Base-by-base conservation (phyloP, 2,797 vertebrate genomes). In the Anguilla pacifica region DNA sequence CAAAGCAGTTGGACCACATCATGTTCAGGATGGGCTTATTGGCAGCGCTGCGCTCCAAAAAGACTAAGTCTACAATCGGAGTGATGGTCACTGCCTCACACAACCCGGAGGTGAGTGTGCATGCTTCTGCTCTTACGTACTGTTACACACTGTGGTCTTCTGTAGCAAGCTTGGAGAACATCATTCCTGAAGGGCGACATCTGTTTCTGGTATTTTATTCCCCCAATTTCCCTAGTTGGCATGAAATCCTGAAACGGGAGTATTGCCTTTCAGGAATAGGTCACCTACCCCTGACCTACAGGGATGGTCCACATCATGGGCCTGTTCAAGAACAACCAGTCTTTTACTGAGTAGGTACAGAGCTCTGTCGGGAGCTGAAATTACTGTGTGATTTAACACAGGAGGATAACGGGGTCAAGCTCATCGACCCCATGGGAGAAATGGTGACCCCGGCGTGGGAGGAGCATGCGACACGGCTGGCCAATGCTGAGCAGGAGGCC, bases 81-180 rank as follows among this genome's bases (percentile, higher is more conserved):
- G 92, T 99, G 88, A 97, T 99, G 98, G 98, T 99, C n/a, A 99
- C 98, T 0, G 99, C 99, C 0, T 99, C 98, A 0, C 99, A 99
- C 92, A 99, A 99, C 92, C 98, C 99, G 2, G 99, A 99, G 94
- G 98, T 99, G 91, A 85, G 88, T 87, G 22, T 67, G 61, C 22
- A 67, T 67, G 6, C n/a, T 67, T 67, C 7, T 61, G 59, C 55
- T 61, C 3, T 61, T 61, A 22, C 19, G 5, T n/a, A 25, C 61
- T 7, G n/a, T 67, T 67, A n/a, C n/a, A 17, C 61, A 6, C 13
- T 5, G 25, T 67, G 61, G n/a, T 46, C 46, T 28, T 49, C 55
- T 59, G 22, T 22, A 59, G 31, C 19, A 72, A 10, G 31, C 67
- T 59, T 61, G 31, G 25, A 28, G 10, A 64, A 72, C 85, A 22